Percentiles rank a stretch among this genome's conserved stretches.
These are phyloP conservation scores for Tetramorium parvispinum DNA, from an alignment of 1,140 invertebrate species.

Conservation along the genomic window DNA sequence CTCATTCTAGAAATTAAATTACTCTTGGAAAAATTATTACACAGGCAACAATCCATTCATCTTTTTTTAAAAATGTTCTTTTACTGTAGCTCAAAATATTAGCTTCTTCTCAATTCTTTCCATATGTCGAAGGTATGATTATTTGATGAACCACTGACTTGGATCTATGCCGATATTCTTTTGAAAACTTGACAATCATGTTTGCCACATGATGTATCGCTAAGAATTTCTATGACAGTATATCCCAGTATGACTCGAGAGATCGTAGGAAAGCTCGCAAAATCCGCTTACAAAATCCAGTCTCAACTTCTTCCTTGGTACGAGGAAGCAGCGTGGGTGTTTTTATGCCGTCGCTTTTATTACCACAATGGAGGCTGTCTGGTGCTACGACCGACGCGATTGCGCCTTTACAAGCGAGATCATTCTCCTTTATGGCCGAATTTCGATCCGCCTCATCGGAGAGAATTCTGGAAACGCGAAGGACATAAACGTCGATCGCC, in stretches of 20 bases:
- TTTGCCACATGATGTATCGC: background rate
- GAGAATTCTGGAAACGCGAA: slow-evolving; percentile 66
- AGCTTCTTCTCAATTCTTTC: background rate
- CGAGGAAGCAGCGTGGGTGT: slow-evolving; percentile 67
- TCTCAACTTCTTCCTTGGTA: slow-evolving; percentile 4
- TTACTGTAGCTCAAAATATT: background rate
- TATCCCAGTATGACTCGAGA: background rate
- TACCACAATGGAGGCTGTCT: slow-evolving; percentile 61
- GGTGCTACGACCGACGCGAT: slow-evolving; percentile 36
- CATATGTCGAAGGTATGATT: background rate
- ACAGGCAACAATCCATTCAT: background rate
- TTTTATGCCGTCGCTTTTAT: slow-evolving; percentile 74
- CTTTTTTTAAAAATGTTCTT: background rate
- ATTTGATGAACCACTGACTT: background rate
- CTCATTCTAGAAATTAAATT: background rate
- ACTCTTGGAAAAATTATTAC: background rate
- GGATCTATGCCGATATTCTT: background rate
- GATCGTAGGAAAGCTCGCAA: slow-evolving; percentile 37
- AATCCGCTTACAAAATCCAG: slow-evolving; percentile 7
- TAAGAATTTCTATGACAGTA: slow-evolving; percentile 10
- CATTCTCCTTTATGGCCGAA: slow-evolving; percentile 75
- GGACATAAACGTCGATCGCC: slow-evolving; percentile 56
- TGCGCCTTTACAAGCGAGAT: slow-evolving; percentile 67
- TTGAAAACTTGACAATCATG: background rate
- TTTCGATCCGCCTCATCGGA: slow-evolving; percentile 59